Conservation (phyloP, 2,888 invertebrate genomes). For the Apamea epomidion region DNA sequence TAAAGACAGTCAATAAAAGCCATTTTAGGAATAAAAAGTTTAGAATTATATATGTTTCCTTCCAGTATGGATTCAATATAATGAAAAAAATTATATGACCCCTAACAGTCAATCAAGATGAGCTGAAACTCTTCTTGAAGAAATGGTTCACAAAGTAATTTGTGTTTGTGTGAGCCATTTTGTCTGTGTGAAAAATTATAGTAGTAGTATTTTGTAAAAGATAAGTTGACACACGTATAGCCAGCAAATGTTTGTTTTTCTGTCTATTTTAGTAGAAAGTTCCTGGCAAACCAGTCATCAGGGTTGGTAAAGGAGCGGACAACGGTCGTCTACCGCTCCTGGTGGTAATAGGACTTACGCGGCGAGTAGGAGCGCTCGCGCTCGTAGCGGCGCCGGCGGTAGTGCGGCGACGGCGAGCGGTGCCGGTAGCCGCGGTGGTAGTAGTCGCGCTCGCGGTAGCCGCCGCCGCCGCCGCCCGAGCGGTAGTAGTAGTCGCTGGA, state of each 20-base stretch:
- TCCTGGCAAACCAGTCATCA: slow-evolving; percentile 46
- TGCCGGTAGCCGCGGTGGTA: slow-evolving; percentile 90
- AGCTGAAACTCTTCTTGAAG: not conserved
- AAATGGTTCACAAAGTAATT: not conserved
- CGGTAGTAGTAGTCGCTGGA: slow-evolving; percentile 84
- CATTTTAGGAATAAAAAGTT: not conserved
- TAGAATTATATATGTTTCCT: too few species aligned
- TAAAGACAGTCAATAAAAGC: not conserved
- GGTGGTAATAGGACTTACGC: slow-evolving; percentile 92
- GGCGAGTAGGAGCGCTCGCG: slow-evolving; percentile 95
- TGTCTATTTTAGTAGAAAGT: not conserved
- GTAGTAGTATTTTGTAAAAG: not conserved
- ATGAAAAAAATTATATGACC: not conserved
- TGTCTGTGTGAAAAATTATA: not conserved
- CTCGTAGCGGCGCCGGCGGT: slow-evolving; percentile 93
- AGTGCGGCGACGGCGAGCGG: slow-evolving; percentile 94
- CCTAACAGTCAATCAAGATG: not conserved
- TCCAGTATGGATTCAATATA: not conserved
- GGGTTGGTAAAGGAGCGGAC: slow-evolving; percentile 39
- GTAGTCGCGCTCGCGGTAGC: slow-evolving; percentile 89
- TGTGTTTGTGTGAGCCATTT: not conserved
- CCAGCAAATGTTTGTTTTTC: not conserved
- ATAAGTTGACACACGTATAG: not conserved
- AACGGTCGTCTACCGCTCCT: slow-evolving; percentile 67
- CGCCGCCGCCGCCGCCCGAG: slow-evolving; percentile 83